Conservation (phyloP, 2,888 invertebrate genomes). For the Tethea ocularis region DNA sequence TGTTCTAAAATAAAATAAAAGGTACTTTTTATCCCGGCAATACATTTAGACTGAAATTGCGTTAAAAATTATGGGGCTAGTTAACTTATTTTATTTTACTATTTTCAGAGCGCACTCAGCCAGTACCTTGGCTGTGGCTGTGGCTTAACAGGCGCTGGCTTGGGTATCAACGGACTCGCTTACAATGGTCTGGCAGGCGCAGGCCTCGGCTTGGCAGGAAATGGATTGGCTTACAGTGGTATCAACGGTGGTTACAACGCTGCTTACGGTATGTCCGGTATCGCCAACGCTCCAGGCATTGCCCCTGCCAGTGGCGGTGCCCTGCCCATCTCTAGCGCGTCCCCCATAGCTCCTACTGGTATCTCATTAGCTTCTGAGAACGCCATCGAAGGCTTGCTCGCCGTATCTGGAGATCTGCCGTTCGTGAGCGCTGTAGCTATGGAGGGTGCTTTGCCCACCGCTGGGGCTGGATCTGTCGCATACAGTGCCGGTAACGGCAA, state of each 20-base stretch:
- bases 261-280: too few relatives aligned
- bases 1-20: too few relatives aligned
- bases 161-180: background rate
- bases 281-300: background rate
- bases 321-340: slow-evolving; percentile 36
- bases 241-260: too few relatives aligned
- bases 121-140: background rate
- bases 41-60: too few relatives aligned
- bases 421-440: slow-evolving; percentile 50
- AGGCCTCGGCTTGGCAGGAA: too few relatives aligned
- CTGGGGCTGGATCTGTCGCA: slow-evolving; percentile 43
- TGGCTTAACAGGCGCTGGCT: background rate
- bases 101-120: slow-evolving; percentile 8
- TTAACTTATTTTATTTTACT: background rate
- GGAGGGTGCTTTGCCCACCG: slow-evolving; percentile 42
- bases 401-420: slow-evolving; percentile 46
- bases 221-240: background rate
- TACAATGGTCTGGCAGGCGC: too few relatives aligned
- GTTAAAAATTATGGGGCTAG: too few relatives aligned
- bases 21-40: too few relatives aligned
- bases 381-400: slow-evolving; percentile 43
- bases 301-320: slow-evolving; percentile 25
- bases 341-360: slow-evolving; percentile 45
- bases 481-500: slow-evolving; percentile 37
- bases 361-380: slow-evolving; percentile 47